Evolutionary conservation across 2,888 invertebrate genomes (phyloP), one percentile per base, ranked within the genome.

Genomic region (Autographa pulchrina): DNA sequence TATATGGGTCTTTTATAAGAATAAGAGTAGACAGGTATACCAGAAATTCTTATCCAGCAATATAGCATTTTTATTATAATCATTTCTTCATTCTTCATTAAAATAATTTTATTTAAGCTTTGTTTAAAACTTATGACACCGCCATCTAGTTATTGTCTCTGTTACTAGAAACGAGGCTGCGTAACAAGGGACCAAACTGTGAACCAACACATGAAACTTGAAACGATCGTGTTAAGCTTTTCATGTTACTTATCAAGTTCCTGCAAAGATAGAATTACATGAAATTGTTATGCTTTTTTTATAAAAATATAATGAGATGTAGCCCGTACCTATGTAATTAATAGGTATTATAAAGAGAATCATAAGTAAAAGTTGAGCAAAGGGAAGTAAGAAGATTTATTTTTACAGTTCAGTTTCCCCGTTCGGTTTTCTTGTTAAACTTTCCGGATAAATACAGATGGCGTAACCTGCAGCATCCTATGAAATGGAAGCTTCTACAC

Each of bases 91-190:
- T 9, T 9, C 14, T 43, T 43, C 2, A 14, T 43, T 3, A 16
- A 16, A 16, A 43, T 6, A 43, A 43, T 1, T 5, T 14, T 43
- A 16, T 7, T n/a, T 6, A 56, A 25, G 54, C 13, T 32, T 16
- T 32, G 2, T 4, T 4, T 14, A 7, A 3, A 65, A 62, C 13
- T 2, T 20, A 13, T 58, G 32, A 71, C n/a, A 78, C 65, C 82
- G 79, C 82, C 82, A 83, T 79, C 82, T 83, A 73, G 70, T 75
- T 56, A 41, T 54, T 1, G 6, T 14, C 60, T 62, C 48, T 4
- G 61, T 43, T 18, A 83, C 70, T 61, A 70, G 25, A 66, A 71
- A 70, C 73, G 72, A 83, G 72, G 63, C 68, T 75, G 77, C 25
- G n/a, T 0, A 56, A 35, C 41, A 41, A 3, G 2, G 6, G 43